These are phyloP conservation scores for Zosterops japonicus DNA, from an alignment of 2,113 vertebrate genomes.

Conservation along the genomic window DNA sequence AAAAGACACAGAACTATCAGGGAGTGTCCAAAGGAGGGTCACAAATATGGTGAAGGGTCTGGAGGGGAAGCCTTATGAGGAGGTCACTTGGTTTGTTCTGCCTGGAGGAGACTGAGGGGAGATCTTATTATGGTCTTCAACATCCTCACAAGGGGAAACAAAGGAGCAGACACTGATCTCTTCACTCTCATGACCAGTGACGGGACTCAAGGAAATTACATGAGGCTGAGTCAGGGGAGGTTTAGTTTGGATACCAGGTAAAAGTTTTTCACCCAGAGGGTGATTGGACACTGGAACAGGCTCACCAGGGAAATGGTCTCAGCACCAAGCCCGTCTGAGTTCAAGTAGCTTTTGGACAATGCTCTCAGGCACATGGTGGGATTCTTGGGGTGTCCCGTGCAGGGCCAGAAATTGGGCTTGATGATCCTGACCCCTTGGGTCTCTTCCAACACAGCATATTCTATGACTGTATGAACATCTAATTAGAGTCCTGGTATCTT, in stretches of 20 bases:
- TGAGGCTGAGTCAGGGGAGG: background rate
- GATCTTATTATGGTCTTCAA: background rate
- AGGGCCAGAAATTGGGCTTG: background rate
- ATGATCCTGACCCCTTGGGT: background rate
- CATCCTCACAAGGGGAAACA: fast-evolving
- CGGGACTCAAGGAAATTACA: background rate
- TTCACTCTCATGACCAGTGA: background rate
- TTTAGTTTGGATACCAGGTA: background rate
- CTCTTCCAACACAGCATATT: background rate
- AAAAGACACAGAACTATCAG: background rate
- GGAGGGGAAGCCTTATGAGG: background rate
- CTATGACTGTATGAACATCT: background rate
- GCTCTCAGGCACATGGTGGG: background rate
- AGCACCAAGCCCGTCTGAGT: background rate
- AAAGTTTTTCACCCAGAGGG: background rate
- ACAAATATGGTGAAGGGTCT: background rate
- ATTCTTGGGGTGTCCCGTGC: background rate
- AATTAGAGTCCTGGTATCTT: background rate
- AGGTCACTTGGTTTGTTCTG: background rate
- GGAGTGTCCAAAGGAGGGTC: background rate
- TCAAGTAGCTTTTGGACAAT: background rate
- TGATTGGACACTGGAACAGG: background rate
- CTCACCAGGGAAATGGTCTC: background rate
- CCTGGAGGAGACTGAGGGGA: background rate
- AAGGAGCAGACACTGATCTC: background rate